These are phyloP conservation scores for Vidua macroura DNA, from an alignment of 2,113 vertebrate genomes.

Conservation along the genomic window DNA sequence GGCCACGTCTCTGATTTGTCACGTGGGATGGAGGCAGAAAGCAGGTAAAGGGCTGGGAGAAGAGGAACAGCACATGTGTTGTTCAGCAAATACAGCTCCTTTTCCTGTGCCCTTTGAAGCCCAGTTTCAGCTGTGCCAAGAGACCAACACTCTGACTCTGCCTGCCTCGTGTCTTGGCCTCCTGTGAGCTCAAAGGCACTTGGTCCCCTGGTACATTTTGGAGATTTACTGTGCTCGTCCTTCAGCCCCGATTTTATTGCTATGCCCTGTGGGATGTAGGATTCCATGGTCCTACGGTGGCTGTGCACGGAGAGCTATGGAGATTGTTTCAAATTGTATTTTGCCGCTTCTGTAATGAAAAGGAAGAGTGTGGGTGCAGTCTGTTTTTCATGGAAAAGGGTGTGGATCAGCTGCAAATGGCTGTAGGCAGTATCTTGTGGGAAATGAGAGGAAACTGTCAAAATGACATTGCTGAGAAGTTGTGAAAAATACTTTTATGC, in stretches of 20 bases:
- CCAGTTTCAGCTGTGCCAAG: neutral
- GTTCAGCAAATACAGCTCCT: neutral
- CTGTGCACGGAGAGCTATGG: fast-evolving
- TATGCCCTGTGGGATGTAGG: neutral
- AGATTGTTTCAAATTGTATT: neutral
- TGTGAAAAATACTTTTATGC: neutral
- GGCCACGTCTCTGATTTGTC: neutral
- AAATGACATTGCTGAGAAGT: neutral
- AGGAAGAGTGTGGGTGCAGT: neutral
- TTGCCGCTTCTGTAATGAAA: neutral
- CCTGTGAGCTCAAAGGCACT: neutral
- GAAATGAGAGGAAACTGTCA: neutral
- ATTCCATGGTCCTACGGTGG: neutral
- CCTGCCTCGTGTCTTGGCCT: neutral
- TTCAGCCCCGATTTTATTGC: neutral
- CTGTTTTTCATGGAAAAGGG: neutral
- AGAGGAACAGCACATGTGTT: fast-evolving
- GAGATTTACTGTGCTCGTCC: neutral
- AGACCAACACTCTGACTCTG: neutral
- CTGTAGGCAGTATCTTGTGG: neutral
- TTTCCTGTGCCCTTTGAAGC: neutral
- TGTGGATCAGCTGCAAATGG: neutral
- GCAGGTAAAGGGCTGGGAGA: neutral
- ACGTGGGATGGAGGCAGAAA: neutral
- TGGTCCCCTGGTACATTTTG: neutral